Conservation (phyloP, 2,113 vertebrate species). For the Hemicordylus capensis region DNA sequence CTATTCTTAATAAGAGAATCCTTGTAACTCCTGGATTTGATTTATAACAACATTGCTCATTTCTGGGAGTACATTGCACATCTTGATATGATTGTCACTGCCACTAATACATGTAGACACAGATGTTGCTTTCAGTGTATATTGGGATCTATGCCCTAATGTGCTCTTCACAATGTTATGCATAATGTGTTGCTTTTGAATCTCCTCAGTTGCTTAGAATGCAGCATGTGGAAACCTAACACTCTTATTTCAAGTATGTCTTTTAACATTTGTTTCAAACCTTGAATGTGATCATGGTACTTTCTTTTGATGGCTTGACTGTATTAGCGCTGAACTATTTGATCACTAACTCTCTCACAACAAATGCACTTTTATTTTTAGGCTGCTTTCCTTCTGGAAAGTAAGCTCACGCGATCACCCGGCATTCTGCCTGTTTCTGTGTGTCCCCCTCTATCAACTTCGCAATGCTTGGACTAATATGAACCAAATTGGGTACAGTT, state of each 20-base stretch:
- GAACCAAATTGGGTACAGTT: too few species aligned
- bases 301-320: neutral
- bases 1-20: too few species aligned
- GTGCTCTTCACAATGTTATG: neutral
- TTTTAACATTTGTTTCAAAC: neutral
- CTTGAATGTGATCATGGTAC: too few species aligned
- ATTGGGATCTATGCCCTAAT: neutral
- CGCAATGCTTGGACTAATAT: too few species aligned
- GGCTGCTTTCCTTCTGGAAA: too few species aligned
- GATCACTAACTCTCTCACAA: too few species aligned
- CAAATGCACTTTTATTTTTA: too few species aligned
- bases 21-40: too few species aligned
- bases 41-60: conserved; percentile 1
- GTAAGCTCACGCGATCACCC: too few species aligned
- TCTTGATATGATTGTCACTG: neutral
- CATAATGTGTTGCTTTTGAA: neutral
- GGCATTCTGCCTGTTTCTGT: too few species aligned
- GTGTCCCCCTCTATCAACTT: too few species aligned
- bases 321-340: neutral
- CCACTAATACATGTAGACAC: neutral
- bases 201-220: neutral
- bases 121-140: neutral
- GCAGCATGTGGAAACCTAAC: neutral
- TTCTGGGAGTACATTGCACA: neutral
- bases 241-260: neutral